Conservation (phyloP, 1,140 invertebrate species). For the Bombus turneri region DNA sequence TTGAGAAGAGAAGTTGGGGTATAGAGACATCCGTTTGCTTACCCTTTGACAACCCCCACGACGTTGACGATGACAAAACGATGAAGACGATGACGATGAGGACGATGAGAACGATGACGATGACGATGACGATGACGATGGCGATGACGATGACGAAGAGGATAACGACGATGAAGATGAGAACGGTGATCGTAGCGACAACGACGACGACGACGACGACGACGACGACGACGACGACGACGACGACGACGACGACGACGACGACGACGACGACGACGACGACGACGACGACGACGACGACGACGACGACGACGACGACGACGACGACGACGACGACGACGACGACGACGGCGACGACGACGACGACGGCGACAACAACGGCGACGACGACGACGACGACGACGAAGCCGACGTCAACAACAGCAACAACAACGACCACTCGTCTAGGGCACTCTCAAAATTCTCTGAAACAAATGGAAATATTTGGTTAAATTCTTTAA, state of each 20-base stretch:
- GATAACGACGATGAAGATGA: neutral
- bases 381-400: neutral
- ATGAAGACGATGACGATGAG: neutral
- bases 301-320: neutral
- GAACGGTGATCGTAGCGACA: neutral
- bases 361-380: neutral
- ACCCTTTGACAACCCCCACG: constrained; percentile 18
- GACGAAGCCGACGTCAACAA: constrained; percentile 3
- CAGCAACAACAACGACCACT: neutral
- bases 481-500: neutral
- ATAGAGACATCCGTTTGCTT: constrained; percentile 1
- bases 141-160: neutral
- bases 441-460: constrained; percentile 23
- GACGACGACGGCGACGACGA: neutral
- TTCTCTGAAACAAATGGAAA: constrained; percentile 45
- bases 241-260: no score
- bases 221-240: no score
- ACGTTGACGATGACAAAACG: constrained; percentile 1
- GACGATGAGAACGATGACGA: neutral
- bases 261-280: no score
- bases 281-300: neutral
- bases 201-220: neutral
- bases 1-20: neutral
- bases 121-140: no score
- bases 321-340: no score